Base-by-base conservation (phyloP, 2,113 vertebrate genomes). In the Myotis lucifugus region DNA sequence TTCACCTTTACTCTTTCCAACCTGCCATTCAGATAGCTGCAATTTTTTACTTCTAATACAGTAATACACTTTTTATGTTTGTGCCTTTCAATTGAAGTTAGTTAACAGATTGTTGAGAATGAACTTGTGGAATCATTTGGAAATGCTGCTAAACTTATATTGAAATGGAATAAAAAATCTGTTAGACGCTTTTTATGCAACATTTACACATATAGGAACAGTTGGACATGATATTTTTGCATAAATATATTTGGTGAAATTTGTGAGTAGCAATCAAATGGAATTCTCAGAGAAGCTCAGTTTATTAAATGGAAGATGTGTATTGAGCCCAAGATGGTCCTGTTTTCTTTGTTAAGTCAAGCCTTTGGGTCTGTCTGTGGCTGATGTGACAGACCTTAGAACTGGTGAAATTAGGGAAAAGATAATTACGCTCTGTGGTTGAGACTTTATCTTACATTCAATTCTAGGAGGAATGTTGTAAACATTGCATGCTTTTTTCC, bases 1-100 rank as follows among this genome's bases (percentile, higher is more conserved):
- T 72, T 89, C 29, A 64, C n/a, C n/a, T 66, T 95, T 85, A 76
- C 72, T 64, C 32, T 96, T 90, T 66, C 29, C 32, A 81, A 66
- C 2, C 50, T 91, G 34, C 27, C 9, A 52, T 69, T 66, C n/a
- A 14, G 15, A 32, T 46, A 73, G 67, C 73, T 90, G 29, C 0
- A 42, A 1, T 64, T 93, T 92, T 78, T 73, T 17, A 48, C 42
- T 90, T 23, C 59, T 88, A 59, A 27, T 67, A 17, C 19, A 34
- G 8, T 46, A 48, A n/a, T 92, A 54, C 52, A 9, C 69, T 89
- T 88, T 85, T 91, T 77, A 76, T 83, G 6, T 17, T 42, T 74
- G 82, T 85, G 25, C 48, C 48, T 96, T 96, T 70, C 19, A 94
- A 0, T 59, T 66, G 61, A 78, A n/a, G 11, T 85, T 61, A 91